Percentiles rank a stretch among this genome's conserved stretches.
These are phyloP conservation scores for Lagria hirta DNA, from an alignment of 2,888 invertebrate species.

Conservation along the genomic window DNA sequence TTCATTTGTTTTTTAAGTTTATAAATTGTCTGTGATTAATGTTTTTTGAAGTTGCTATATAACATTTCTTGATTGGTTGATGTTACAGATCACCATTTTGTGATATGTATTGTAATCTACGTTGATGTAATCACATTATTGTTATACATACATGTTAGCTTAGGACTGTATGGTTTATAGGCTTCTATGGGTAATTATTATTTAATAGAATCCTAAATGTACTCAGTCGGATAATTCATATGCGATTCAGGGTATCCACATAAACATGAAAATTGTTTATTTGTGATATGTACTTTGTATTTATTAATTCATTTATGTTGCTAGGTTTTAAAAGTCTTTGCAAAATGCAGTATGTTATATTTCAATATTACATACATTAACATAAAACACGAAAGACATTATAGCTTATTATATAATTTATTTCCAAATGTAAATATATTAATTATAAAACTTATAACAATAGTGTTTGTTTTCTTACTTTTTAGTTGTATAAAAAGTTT, in stretches of 20 bases:
- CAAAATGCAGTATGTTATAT: constrained; percentile 28
- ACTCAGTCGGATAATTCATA: constrained; percentile 29
- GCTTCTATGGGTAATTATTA: constrained; percentile 32
- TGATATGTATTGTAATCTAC: constrained; percentile 40
- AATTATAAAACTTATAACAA: constrained; percentile 29
- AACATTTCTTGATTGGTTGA: constrained; percentile 33
- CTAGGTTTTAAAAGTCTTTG: constrained; percentile 19
- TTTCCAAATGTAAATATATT: constrained; percentile 34
- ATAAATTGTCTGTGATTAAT: constrained; percentile 41
- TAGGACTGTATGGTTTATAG: constrained; percentile 39
- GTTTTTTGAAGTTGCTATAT: constrained; percentile 35
- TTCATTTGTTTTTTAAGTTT: constrained; percentile 33
- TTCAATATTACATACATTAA: constrained; percentile 29
- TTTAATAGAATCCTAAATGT: constrained; percentile 30
- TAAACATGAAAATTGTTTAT: constrained; percentile 26
- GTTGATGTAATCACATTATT: constrained; percentile 45
- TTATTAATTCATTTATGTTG: constrained; percentile 20
- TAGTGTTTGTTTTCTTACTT: constrained; percentile 15
- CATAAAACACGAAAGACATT: constrained; percentile 27
- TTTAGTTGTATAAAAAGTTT: too few species aligned
- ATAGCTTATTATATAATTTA: constrained; percentile 34
- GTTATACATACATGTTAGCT: constrained; percentile 41
- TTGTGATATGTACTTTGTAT: constrained; percentile 27
- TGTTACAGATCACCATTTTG: constrained; percentile 39
- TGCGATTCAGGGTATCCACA: constrained; percentile 32